phyloP scores from a whole-genome alignment of 2,888 invertebrate genomes.

The Miltochrista miniata region DNA sequence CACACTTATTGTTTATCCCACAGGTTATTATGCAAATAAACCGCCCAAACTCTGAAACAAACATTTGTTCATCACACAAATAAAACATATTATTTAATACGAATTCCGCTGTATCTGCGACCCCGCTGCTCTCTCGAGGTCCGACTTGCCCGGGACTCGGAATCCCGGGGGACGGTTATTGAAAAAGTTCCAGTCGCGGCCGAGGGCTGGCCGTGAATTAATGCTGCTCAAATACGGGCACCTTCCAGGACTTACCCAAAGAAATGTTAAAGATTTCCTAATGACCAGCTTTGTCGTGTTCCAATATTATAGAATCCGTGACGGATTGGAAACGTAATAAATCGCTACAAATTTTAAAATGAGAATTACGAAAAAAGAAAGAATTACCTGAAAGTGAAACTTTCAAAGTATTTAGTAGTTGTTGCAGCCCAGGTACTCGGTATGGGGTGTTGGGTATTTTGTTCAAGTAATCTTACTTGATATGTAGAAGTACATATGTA shows the following conservation, averaged over 20 bases:
- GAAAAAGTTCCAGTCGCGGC: constrained; percentile 54
- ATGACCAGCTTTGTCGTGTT: constrained; percentile 10
- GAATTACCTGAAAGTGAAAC: no score
- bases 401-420: no score
- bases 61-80: no score
- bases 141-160: constrained; percentile 37
- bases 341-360: not conserved
- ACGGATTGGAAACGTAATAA: not conserved
- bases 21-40: no score
- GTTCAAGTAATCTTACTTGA: no score
- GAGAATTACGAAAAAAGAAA: no score
- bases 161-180: constrained; percentile 52
- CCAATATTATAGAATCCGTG: constrained; percentile 10
- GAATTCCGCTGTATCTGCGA: constrained; percentile 24
- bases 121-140: constrained; percentile 33
- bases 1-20: no score
- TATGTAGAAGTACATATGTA: no score
- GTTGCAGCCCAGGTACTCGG: no score
- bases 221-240: constrained; percentile 46
- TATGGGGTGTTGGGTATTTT: no score
- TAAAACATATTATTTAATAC: not conserved
- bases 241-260: constrained; percentile 15
- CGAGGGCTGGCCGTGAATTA: constrained; percentile 51
- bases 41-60: not conserved
- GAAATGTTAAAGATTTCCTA: constrained; percentile 22